Base-by-base conservation (phyloP, 2,113 vertebrate species). In the Mola mola region DNA sequence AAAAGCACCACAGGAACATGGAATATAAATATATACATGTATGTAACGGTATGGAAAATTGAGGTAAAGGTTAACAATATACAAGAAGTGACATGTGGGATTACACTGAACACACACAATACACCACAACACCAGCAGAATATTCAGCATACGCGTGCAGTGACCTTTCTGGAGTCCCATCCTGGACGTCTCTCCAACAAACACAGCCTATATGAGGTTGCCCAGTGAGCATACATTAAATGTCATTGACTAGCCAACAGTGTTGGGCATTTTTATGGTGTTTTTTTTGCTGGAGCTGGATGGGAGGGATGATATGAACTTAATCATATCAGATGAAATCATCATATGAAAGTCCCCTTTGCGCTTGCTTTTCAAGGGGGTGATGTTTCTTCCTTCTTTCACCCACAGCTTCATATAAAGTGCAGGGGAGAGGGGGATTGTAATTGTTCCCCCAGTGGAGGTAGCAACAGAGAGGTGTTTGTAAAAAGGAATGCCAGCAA, bases 91-190 rank as follows among this genome's bases (percentile, higher is more conserved):
- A 42, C 31, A 55, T 20, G 8, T 46, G 38, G 57, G 16, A 31
- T 37, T 19, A 26, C n/a, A 51, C 22, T 40, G 59, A 52, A 49
- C 17, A 21, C 42, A 63, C 44, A 37, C 31, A 6, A 29, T 40
- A 52, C 36, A 22, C 1, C 1, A 2, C 9, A 22, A 55, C 22
- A 22, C 20, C 11, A 28, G 16, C 42, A 25, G 10, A 50, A 44
- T 51, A 46, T 62, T 65, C 13, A 40, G 37, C n/a, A 49, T 12
- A 60, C 52, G n/a, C 7, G 2, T 40, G 29, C 28, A 22, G 12
- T 72, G 63, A 79, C 71, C 58, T 84, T 72, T 78, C 15, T 17
- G 4, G 15, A 53, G 34, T 43, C 26, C 9, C 50, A 22, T 40
- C 22, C 29, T 11, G 8, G 22, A 29, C 17, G 25, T 26, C 22